Base-by-base conservation (phyloP, 2,888 invertebrate genomes). In the Byasa hedistus region DNA sequence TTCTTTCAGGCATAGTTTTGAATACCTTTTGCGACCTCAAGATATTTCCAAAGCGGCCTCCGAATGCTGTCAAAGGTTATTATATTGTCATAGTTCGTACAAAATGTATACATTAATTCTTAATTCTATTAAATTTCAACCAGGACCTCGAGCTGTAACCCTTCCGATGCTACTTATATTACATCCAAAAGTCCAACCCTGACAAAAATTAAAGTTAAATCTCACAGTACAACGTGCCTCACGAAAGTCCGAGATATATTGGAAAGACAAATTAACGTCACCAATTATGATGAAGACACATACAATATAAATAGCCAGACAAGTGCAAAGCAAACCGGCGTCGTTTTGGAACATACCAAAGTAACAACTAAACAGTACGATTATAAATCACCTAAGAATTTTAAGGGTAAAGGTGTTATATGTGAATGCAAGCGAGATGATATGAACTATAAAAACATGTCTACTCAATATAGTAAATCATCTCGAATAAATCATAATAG, bases 21-120 rank as follows among this genome's bases (percentile, higher is more conserved):
- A 85, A 71, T 82, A 78, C 60, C 80, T 89, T 61, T 70, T 89
- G 63, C 78, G 79, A 64, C 86, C 89, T 1, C 85, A 86, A 72
- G 80, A 83, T 27, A 60, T 83, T 21, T 73, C 77, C 19, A 75
- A 76, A 5, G 75, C 80, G 17, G 72, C 75, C n/a, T 88, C 87
- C 0, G 85, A 82, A 65, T 78, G 75, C 69, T 79, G 76, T 55
- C 77, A 75, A 65, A 74, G 75, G 88, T 87, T 73, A 51, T 36
- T 51, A 59, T 59, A 60, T 27, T 8, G 59, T 19, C 21, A 19
- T 52, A 52, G 19, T 52, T 52, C 5, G 21, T 8, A 21, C 19
- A 52, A 21, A 21, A 52, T 52, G 21, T n/a, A 21, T 21, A 17
- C 19, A 44, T 44, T 52, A 5, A 21, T 5, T 21, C 15, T 52